Base-by-base conservation (phyloP, 2,888 invertebrate species). In the Merodon equestris region DNA sequence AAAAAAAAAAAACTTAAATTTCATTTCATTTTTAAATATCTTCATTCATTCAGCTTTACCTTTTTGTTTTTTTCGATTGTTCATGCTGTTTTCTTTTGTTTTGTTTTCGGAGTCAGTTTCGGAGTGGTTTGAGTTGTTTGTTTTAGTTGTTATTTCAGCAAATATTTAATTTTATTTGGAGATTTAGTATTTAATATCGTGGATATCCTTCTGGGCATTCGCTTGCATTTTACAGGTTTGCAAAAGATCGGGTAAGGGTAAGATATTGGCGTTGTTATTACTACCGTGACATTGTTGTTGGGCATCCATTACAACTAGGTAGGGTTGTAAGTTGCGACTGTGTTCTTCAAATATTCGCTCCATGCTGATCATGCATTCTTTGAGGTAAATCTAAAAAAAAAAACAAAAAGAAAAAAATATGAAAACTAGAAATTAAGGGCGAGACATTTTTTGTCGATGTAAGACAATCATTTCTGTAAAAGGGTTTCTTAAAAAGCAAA, bases 151-250 rank as follows among this genome's bases (percentile, higher is more conserved):
- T 27, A 13, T 48, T 48, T 45, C 38, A 40, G 50, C 51, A 61
- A 44, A 61, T 63, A 47, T 47, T 27, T 74, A 47, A 19, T 71
- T 13, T 38, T 15, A 18, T 19, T 44, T 47, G 13, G 13, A 27
- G 61, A 82, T 83, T 90, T 90, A 94, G 90, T 95, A 95, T 89
- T 94, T 93, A 83, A 96, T 93, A 89, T 96, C 95, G 84, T 95
- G 92, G 84, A 96, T 94, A 89, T 96, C 96, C 84, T 95, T 96
- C 84, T 96, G 95, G 63, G 95, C 95, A 83, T 93, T 93, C 83
- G 95, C 94, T 88, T 93, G 93, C 89, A 92, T 93, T 89, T 93
- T 93, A 82, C 92, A 92, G 88, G 91, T 91, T 89, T 90, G 90
- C 83, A 88, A 90, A 83, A 88, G 84, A 84, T 86, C 84, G 42